Conservation (phyloP, 2,113 vertebrate genomes). For the Pongo abelii region DNA sequence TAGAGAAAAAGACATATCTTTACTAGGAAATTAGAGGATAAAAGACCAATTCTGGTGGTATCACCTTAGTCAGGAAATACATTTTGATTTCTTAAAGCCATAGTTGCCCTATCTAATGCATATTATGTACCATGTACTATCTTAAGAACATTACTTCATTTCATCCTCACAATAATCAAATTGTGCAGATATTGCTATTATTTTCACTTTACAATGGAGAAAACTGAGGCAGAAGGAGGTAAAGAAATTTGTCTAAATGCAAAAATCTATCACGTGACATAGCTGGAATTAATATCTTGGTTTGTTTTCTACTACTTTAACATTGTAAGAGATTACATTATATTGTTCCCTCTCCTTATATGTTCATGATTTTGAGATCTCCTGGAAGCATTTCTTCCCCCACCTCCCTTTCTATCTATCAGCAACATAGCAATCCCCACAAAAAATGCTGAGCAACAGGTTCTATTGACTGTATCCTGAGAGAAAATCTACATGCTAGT, state of each 20-base stretch:
- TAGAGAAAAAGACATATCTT: not conserved
- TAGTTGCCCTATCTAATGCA: not conserved
- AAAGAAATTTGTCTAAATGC: not conserved
- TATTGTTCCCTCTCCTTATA: not conserved
- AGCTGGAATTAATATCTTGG: not conserved
- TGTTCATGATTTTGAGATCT: not conserved
- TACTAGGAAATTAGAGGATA: not conserved
- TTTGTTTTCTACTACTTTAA: not conserved
- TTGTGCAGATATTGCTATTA: not conserved
- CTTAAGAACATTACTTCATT: not conserved
- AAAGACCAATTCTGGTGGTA: not conserved
- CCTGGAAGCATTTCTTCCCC: not conserved
- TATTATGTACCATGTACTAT: not conserved
- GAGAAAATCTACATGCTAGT: not conserved
- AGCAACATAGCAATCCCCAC: not conserved
- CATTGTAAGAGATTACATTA: not conserved
- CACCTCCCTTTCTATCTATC: not conserved
- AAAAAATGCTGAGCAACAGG: not conserved
- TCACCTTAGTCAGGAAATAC: not conserved
- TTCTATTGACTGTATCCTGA: not conserved
- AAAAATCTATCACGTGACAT: not conserved
- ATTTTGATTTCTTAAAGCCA: conserved; percentile 14
- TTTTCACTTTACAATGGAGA: not conserved
- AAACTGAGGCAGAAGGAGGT: not conserved
- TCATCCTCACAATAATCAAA: not conserved